Base-by-base conservation (phyloP, 2,888 invertebrate species). In the Deilephila elpenor region DNA sequence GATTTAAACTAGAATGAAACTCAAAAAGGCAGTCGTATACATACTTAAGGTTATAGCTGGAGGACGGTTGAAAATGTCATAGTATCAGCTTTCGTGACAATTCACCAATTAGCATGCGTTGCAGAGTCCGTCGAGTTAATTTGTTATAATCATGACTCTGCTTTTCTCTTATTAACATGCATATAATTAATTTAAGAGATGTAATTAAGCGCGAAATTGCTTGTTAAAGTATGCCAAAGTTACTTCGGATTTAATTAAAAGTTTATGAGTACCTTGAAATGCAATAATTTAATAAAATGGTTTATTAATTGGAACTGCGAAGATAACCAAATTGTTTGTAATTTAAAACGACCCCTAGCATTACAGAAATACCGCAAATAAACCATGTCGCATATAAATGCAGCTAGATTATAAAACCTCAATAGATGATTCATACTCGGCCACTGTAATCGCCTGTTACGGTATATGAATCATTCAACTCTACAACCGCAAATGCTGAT, bases 391-490 rank as follows among this genome's bases (percentile, higher is more conserved):
- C 44, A 44, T 25, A 51, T 51, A 25, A 67, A 51, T 51, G 67
- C 67, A 51, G 37, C 44, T 25, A 67, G 14, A 51, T 20, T 51
- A 44, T 51, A 51, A 67, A 67, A 44, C 44, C 64, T 44, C 67
- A 25, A 67, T 51, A 51, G 67, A 25, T 67, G 51, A 67, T 51
- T 67, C 67, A 67, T 67, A 67, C 7, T 25, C 17, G 51, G 20
- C n/a, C 8, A 8, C 3, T 37, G 62, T 62, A 34, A 37, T 62
- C n/a, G 44, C 51, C 6, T 6, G 51, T 51, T 67, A 67, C 67
- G 20, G 25, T 67, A 37, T 37, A 44, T 67, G 67, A 67, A 67
- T 67, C 67, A 51, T 67, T 51, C 44, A 11, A n/a, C n/a, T 19
- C 44, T 67, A 67, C 25, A 25, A 67, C 67, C 67, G 25, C 67